These are phyloP conservation scores for Augochlorella aurata DNA, from an alignment of 2,888 invertebrate species.

Conservation along the genomic window DNA sequence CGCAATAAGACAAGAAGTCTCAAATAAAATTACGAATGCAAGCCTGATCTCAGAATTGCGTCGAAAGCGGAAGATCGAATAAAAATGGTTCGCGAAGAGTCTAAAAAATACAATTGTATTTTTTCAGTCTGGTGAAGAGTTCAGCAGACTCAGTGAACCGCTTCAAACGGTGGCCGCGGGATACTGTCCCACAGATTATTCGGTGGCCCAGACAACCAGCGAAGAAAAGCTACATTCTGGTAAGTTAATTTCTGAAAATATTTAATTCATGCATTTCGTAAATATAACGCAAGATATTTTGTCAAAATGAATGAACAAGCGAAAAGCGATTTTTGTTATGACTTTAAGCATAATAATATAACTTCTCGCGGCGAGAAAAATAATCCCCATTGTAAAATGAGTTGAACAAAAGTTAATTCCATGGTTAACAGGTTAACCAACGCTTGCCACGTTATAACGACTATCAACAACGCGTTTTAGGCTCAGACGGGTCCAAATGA, in stretches of 20 bases:
- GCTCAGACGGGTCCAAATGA: not conserved
- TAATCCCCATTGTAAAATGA: no score
- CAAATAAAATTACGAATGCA: not conserved
- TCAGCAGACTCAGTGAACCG: constrained; percentile 70
- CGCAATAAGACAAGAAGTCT: not conserved
- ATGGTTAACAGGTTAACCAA: no score
- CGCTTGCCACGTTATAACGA: no score
- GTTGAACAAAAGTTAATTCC: no score
- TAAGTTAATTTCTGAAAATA: constrained; percentile 46
- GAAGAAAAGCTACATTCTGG: constrained; percentile 62
- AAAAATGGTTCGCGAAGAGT: not conserved
- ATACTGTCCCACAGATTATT: constrained; percentile 69
- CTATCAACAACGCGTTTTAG: no score
- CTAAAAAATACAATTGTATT: not conserved
- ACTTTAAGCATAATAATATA: not conserved
- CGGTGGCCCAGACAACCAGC: constrained; percentile 54
- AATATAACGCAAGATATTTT: no score
- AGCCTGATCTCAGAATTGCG: not conserved
- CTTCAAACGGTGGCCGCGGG: constrained; percentile 64
- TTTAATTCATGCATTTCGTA: no score
- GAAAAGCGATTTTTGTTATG: no score
- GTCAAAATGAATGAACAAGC: no score
- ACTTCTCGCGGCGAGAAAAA: no score
- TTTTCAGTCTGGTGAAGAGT: constrained; percentile 73
- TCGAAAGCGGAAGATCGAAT: not conserved